Conservation (phyloP, 1,140 invertebrate genomes). For the Leptinotarsa lineolata region DNA sequence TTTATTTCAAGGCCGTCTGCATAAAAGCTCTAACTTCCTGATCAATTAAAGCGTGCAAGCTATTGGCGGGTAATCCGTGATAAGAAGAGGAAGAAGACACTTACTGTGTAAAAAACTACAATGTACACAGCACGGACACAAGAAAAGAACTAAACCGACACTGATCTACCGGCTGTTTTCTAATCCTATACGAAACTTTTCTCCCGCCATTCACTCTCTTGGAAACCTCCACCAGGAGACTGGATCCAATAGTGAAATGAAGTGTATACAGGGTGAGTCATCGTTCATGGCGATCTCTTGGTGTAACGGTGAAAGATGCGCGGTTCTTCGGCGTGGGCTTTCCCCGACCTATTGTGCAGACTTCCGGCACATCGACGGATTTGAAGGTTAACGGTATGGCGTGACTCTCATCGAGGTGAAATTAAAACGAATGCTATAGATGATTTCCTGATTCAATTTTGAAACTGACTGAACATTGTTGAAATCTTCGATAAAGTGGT, state of each 20-base stretch:
- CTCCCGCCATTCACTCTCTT: conserved; percentile 42
- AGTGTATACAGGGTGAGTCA: conserved; percentile 24
- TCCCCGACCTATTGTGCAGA: background rate
- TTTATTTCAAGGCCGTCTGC: conserved; percentile 17
- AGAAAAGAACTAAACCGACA: conserved; percentile 43
- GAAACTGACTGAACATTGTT: too few species aligned
- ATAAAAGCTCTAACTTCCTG: conserved; percentile 10
- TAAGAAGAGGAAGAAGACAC: conserved; percentile 33
- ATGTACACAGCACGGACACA: conserved; percentile 42
- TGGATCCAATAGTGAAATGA: conserved; percentile 29
- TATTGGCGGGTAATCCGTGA: conserved; percentile 11
- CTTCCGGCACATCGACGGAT: background rate
- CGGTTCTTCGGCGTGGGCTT: background rate
- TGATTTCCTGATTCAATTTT: too few species aligned
- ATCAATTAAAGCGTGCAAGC: conserved; percentile 5
- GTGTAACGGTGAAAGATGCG: background rate
- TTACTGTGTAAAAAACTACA: conserved; percentile 37
- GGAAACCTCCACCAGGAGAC: conserved; percentile 42
- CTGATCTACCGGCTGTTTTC: conserved; percentile 40
- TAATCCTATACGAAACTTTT: conserved; percentile 44
- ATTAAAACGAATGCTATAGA: too few species aligned
- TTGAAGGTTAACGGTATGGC: background rate
- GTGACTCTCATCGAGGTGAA: too few species aligned
- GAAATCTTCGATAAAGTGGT: too few species aligned
- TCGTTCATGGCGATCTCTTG: background rate